Evolutionary conservation across 2,888 invertebrate species (phyloP).

Genomic region (Idaea straminata): DNA sequence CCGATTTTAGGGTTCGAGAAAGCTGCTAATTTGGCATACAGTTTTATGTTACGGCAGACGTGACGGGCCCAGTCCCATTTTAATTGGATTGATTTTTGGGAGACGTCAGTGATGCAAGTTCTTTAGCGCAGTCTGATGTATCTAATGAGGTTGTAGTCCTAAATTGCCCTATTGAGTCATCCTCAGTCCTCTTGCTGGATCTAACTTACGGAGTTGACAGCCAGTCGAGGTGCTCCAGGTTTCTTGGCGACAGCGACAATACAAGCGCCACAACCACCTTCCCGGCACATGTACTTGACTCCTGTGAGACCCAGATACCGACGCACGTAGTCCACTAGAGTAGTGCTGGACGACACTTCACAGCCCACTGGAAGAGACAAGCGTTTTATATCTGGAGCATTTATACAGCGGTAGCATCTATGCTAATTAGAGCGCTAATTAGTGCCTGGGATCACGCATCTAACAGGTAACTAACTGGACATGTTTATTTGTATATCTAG

Average conservation of each 20-base stretch:
- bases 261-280: constrained; percentile 86
- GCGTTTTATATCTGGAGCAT: background rate
- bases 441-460: too few species aligned
- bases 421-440: too few species aligned
- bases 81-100: too few species aligned
- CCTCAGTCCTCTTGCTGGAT: background rate
- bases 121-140: too few species aligned
- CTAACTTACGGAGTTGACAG: constrained; percentile 82
- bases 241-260: constrained; percentile 63
- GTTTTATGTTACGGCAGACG: background rate
- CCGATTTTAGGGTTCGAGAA: background rate
- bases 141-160: too few species aligned
- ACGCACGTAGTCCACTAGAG: constrained; percentile 81
- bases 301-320: constrained; percentile 78
- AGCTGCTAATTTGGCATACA: background rate
- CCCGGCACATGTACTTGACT: constrained; percentile 84
- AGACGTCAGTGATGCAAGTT: too few species aligned
- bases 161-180: too few species aligned
- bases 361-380: constrained; percentile 70
- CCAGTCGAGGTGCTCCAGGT: constrained; percentile 56
- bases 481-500: too few species aligned
- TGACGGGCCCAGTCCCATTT: too few species aligned
- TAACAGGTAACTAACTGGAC: too few species aligned
- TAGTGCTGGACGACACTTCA: constrained; percentile 79
- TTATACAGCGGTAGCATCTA: too few species aligned